Percentiles rank a stretch among this genome's conserved stretches.
These are phyloP conservation scores for Echinarachnius parma DNA, from an alignment of 53 echinoderm and acorn worm species.

Conservation along the genomic window DNA sequence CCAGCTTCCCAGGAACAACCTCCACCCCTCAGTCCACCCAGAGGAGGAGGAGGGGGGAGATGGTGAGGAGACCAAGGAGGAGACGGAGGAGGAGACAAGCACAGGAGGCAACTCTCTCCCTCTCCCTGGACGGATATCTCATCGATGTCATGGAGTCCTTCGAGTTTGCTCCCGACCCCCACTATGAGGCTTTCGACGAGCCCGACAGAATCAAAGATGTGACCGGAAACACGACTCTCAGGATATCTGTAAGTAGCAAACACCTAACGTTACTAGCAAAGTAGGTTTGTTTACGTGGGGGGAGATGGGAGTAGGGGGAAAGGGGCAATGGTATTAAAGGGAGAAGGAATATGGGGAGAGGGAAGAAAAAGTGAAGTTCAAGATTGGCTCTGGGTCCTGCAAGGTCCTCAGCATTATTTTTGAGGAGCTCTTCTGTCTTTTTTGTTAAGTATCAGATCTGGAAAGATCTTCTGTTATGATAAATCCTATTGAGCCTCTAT, in stretches of 20 bases:
- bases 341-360: no score
- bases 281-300: no score
- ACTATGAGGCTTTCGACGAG: conserved; percentile 44
- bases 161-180: conserved; percentile 56
- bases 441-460: no score
- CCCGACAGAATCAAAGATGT: conserved; percentile 7
- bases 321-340: no score
- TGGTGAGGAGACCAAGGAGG: background rate
- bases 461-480: no score
- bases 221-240: background rate
- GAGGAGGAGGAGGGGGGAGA: background rate
- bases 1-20: conserved; percentile 9
- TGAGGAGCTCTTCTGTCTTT: conserved; percentile 21
- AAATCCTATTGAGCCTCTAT: no score
- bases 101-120: conserved; percentile 9
- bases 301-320: no score
- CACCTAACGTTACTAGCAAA: no score
- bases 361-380: conserved; percentile 52
- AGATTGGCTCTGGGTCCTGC: conserved; percentile 46
- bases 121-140: conserved; percentile 27
- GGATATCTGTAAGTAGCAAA: conserved; percentile 29
- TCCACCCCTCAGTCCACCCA: conserved; percentile 4
- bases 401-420: conserved; percentile 22
- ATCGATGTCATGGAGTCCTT: conserved; percentile 20
- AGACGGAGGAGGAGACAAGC: conserved; percentile 15